Evolutionary conservation across 2,888 invertebrate genomes (phyloP), one percentile per base, ranked within the genome.

Genomic region (Hypomecis atomaria): DNA sequence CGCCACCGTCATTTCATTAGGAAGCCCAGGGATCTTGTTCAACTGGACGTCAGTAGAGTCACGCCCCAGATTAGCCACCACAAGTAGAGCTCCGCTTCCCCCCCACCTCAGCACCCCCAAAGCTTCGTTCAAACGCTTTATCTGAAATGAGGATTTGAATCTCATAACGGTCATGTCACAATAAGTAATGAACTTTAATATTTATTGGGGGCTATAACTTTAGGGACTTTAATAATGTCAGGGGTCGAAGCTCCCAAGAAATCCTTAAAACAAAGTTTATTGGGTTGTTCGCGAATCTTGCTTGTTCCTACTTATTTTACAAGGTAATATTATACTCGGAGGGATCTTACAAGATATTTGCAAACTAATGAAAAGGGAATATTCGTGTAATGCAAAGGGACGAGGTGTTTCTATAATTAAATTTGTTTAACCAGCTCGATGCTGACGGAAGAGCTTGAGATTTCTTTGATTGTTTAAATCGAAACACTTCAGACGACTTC

Each of bases 101-200:
- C 92, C 92, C 92, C 92, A 92, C 62, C 91, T 77, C 5, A 92
- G 72, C 0, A 92, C 71, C 3, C 84, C 82, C 40, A 91, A 60
- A 0, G 87, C 87, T 5, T 83, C 88, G 60, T 94, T 94, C 48
- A 95, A 89, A 59, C 94, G 94, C 61, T 94, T 94, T 64, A 95
- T 94, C 86, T 94, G 79, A 62, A 85, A 84, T 59, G 48, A 47
- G 54, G 60, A 56, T 64, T 45, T 44, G 36, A 59, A 56, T 64
- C 64, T 66, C 50, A 61, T 67, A 64, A 42, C 67, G 63, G 44
- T 47, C 66, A 61, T 61, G 65, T 65, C 60, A 57, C 57, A 65
- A 61, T 53, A 61, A 60, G 59, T 65, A 65, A 65, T 65, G 60
- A 65, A 65, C 52, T 65, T 63, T 67, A 61, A 68, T 67, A 70